Base-by-base conservation (phyloP, 2,888 invertebrate species). In the Mythimna ferrago region DNA sequence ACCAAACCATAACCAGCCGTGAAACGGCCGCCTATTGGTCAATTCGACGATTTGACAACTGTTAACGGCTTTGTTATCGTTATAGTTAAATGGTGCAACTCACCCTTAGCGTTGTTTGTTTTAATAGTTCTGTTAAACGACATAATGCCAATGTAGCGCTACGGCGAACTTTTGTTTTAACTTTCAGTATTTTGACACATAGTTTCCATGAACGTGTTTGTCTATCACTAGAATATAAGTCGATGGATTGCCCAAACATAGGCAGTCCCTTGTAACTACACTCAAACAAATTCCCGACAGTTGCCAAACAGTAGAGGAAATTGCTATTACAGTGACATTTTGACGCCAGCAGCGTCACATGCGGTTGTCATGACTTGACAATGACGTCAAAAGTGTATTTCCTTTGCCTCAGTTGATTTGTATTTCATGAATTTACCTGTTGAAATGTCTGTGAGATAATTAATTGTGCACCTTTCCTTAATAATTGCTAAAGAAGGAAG, bases 251-350 rank as follows among this genome's bases (percentile, higher is more conserved):
- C 35, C 19, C 21, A 16, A 26, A 66, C 35, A 68, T 48, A 56
- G 41, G 60, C 53, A 51, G 38, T 44, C 21, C 16, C 7, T n/a
- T 72, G 58, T 70, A 66, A 32, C 66, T 26, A 44, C 41, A 14
- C 48, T 44, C 51, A n/a, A 56, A 19, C 0, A 7, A 53, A 73
- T 61, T 26, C 67, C n/a, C 16, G 6, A 35, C 26, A 10, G 41
- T 61, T 82, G 82, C 78, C 80, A 80, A 82, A 82, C 35, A 16
- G 10, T 60, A 54, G 54, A 70, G 78, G 82, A 80, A 80, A 73
- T 66, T 73, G 66, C 78, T 81, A 21, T 65, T 58, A 64, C 65
- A 21, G 4, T 73, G 69, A 65, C 48, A 82, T 80, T 70, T 80
- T 78, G 73, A 73, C 80, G 82, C 78, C 82, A 78, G 58, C 19